phyloP scores from a whole-genome alignment of 2,888 invertebrate species.

The Tuberolachnus salignus region DNA sequence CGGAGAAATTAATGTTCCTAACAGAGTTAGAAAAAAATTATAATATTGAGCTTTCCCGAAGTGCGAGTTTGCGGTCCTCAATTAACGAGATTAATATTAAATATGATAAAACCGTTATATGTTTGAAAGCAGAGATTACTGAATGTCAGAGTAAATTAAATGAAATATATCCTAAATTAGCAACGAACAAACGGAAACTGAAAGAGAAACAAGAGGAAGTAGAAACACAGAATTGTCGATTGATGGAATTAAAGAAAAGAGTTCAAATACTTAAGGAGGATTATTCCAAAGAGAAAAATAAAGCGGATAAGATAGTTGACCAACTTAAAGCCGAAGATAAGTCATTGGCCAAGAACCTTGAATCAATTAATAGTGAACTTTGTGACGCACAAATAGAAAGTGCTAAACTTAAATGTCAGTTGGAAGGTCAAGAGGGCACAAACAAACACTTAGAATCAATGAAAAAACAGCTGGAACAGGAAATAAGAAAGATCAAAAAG shows the following conservation, averaged over 20 bases:
- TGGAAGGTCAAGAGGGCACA: background rate
- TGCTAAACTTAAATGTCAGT: background rate
- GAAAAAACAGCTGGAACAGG: background rate
- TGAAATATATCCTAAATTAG: background rate
- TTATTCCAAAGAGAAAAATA: constrained; percentile 1
- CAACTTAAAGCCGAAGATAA: background rate
- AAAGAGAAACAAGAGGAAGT: background rate
- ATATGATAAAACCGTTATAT: background rate
- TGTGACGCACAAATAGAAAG: background rate
- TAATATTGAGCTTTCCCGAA: background rate
- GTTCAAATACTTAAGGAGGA: background rate
- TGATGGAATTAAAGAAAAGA: background rate
- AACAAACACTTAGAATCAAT: background rate
- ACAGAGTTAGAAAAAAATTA: background rate
- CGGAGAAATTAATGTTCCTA: background rate
- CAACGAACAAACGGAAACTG: background rate
- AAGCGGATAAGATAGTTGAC: background rate
- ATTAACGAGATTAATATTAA: background rate
- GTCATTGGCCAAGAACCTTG: background rate
- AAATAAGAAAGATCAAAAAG: constrained; percentile 5
- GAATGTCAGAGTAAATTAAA: background rate
- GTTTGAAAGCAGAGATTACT: background rate
- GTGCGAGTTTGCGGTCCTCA: background rate
- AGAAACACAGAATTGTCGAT: background rate
- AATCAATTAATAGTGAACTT: background rate